Evolutionary conservation across 2,113 vertebrate species (phyloP).

Genomic region (Athene cunicularia): DNA sequence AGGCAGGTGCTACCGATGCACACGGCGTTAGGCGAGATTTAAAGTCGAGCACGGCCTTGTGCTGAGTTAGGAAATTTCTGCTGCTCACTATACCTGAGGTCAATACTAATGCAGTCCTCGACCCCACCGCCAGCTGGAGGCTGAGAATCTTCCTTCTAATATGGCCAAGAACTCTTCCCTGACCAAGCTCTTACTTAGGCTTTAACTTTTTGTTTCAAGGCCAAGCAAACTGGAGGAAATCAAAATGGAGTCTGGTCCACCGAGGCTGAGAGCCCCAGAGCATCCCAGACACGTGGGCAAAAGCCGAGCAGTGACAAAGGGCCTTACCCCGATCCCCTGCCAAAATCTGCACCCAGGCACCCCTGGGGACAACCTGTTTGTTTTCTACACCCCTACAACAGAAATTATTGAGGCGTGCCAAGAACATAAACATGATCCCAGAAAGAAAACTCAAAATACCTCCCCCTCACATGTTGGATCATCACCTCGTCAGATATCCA

Average conservation of each 20-base stretch:
- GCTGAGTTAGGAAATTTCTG: background rate
- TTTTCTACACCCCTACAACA: background rate
- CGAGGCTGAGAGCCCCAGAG: background rate
- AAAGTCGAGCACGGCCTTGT: background rate
- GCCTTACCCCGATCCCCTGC: background rate
- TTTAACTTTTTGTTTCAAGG: background rate
- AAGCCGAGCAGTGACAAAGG: background rate
- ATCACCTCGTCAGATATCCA: background rate
- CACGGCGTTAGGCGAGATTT: background rate
- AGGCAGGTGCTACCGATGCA: background rate
- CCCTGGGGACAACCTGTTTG: background rate
- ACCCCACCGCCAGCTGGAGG: background rate
- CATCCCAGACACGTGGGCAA: background rate
- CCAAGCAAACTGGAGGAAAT: background rate
- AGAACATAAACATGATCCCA: background rate
- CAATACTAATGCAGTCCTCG: conserved; percentile 16
- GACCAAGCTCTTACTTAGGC: background rate
- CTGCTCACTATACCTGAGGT: background rate
- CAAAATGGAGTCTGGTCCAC: background rate
- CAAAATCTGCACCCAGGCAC: background rate
- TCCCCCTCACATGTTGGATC: background rate
- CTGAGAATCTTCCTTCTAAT: background rate
- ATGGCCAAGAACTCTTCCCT: background rate
- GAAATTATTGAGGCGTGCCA: background rate
- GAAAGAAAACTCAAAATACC: background rate